These are phyloP conservation scores for Papilio demoleus DNA, from an alignment of 2,888 invertebrate species.

Conservation along the genomic window DNA sequence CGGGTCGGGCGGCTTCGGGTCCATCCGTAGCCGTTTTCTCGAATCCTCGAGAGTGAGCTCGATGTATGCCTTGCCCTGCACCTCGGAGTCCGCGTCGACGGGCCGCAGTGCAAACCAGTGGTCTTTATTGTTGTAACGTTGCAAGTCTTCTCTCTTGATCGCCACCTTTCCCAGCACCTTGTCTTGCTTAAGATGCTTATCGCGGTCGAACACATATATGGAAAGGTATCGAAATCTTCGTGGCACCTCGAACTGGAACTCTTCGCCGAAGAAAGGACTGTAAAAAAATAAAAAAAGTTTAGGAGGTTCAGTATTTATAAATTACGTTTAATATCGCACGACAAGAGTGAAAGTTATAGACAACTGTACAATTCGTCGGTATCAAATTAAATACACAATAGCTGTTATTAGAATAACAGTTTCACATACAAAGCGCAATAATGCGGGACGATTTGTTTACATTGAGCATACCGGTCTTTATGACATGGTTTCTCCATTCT, in stretches of 20 bases:
- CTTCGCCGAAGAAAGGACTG: conserved; percentile 96
- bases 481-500: conserved; percentile 46
- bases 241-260: conserved; percentile 96
- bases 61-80: conserved; percentile 94
- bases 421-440: conserved; percentile 42
- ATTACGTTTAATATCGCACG: conserved; percentile 34
- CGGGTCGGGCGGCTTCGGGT: conserved; percentile 79
- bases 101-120: conserved; percentile 95
- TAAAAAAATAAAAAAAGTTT: conserved; percentile 59
- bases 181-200: conserved; percentile 92
- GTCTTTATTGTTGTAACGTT: conserved; percentile 94
- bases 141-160: conserved; percentile 93
- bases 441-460: conserved; percentile 46
- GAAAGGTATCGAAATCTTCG: conserved; percentile 94
- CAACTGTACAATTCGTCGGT: conserved; percentile 24
- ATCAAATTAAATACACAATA: conserved; percentile 39
- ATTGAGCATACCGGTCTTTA: conserved; percentile 41
- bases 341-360: conserved; percentile 53
- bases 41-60: conserved; percentile 88
- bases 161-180: conserved; percentile 92
- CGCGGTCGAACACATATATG: conserved; percentile 94
- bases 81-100: conserved; percentile 95
- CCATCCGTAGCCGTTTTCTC: conserved; percentile 77
- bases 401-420: conserved; percentile 45
- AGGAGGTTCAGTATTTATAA: background rate